Conservation (phyloP, 2,113 vertebrate species). For the Aleadryas rufinucha region DNA sequence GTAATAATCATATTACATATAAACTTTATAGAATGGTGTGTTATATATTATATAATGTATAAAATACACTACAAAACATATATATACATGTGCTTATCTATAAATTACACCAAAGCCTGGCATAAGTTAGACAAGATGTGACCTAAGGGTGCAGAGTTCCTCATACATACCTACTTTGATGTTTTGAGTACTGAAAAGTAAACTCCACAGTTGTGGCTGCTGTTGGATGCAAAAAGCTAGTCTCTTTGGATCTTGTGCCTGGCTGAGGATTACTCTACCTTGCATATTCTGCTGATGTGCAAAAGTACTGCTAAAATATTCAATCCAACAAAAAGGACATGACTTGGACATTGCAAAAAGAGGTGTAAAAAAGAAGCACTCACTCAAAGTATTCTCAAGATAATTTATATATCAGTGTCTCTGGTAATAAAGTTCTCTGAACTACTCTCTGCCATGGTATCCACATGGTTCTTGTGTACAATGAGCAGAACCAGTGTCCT, state of each 20-base stretch:
- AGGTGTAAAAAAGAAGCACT: neutral
- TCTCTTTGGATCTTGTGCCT: neutral
- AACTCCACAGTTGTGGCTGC: neutral
- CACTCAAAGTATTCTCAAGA: neutral
- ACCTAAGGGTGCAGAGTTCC: neutral
- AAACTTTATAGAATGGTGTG: neutral
- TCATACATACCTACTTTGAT: neutral
- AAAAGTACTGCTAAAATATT: neutral
- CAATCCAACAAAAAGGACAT: neutral
- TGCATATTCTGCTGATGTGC: neutral
- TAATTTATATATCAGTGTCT: neutral
- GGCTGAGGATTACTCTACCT: neutral
- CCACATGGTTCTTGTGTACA: neutral
- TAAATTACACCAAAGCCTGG: neutral
- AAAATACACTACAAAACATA: neutral
- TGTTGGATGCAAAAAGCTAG: neutral
- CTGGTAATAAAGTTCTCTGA: neutral
- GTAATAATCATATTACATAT: neutral
- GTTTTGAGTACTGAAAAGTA: neutral
- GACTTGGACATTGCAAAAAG: neutral
- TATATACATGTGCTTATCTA: neutral
- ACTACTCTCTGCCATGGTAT: neutral
- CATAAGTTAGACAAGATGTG: neutral
- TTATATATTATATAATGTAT: neutral
- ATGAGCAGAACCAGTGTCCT: neutral